Evolutionary conservation across 64 coral and sea anemone species (phyloP), one percentile per base, ranked within the genome.

Genomic region (Stichodactyla helianthus): DNA sequence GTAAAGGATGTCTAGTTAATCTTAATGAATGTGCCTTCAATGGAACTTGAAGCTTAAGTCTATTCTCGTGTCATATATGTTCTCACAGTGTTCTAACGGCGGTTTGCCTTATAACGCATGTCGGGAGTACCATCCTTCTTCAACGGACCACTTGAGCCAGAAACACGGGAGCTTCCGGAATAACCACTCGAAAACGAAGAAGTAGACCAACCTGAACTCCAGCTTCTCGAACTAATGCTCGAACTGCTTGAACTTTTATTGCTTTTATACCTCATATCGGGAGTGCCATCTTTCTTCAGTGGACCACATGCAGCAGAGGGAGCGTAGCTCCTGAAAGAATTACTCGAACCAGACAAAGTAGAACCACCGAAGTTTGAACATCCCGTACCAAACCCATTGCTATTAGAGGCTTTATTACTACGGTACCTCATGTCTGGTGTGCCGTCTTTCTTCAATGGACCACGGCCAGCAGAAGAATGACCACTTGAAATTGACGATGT

Each of bases 61-160:
- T 44, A 44, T 44, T 44, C 35, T 44, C 35, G 35, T 44, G 35
- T 44, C 35, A 44, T 44, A 44, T 44, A 17, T 17, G 59, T 5
- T 62, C 5, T 18, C 9, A n/a, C 62, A n/a, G 20, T n/a, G 4
- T 65, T 22, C 19, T 65, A 65, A 65, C 19, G 62, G 9, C 62
- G 62, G 62, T 65, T 65, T 6, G 62, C 18, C 62, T 65, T 28
- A 51, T 64, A 88, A 8, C 86, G 27, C 77, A 88, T 88, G 77
- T 88, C 86, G 20, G 86, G 87, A n/a, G 88, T 89, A 19, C 88
- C 88, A 35, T 89, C 88, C 16, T 57, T 71, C 35, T 89, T 89
- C 16, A 54, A 7, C 53, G 80, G 81, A 22, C 80, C 62, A 23
- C 86, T 79, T 6, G 61, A 52, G 18, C 5, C 50, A 25, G 59